Percentiles rank a stretch among this genome's conserved stretches.
These are phyloP conservation scores for Pachliopta kotzebuea DNA, from an alignment of 2,888 invertebrate species.

Conservation along the genomic window DNA sequence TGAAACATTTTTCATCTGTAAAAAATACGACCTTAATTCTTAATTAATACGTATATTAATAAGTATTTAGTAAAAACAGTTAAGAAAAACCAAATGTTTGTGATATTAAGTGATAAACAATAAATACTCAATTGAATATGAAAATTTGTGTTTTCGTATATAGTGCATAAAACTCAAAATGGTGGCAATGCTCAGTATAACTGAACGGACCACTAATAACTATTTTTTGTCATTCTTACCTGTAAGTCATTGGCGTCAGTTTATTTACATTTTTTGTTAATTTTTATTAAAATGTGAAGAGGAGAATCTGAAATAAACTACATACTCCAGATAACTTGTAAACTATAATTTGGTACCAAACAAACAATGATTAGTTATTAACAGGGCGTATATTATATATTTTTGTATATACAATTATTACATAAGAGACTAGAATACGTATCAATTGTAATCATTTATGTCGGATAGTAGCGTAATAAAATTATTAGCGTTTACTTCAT, in stretches of 20 bases:
- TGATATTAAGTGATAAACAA: not conserved
- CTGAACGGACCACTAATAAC: slow-evolving; percentile 53
- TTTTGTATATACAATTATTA: not conserved
- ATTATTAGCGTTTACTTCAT: slow-evolving; percentile 8
- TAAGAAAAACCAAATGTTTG: not conserved
- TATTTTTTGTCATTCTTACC: slow-evolving; percentile 70
- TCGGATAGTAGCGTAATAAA: slow-evolving; percentile 6
- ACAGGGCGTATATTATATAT: not conserved
- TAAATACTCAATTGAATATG: not conserved
- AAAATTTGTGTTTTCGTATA: not conserved
- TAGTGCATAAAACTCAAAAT: slow-evolving; percentile 37
- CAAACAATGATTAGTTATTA: too few species aligned
- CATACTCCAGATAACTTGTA: not conserved
- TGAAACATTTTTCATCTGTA: too few species aligned
- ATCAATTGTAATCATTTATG: slow-evolving; percentile 4
- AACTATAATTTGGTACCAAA: not conserved
- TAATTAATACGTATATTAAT: too few species aligned
- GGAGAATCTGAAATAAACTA: not conserved
- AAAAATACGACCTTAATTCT: too few species aligned
- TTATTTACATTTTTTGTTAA: not conserved
- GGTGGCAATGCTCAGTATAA: slow-evolving; percentile 62
- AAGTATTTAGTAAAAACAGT: too few species aligned
- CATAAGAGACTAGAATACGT: not conserved
- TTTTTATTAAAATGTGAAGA: not conserved
- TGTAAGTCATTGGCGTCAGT: slow-evolving; percentile 53